These are phyloP conservation scores for Cerastis leucographa DNA, from an alignment of 2,888 invertebrate genomes.

Conservation along the genomic window DNA sequence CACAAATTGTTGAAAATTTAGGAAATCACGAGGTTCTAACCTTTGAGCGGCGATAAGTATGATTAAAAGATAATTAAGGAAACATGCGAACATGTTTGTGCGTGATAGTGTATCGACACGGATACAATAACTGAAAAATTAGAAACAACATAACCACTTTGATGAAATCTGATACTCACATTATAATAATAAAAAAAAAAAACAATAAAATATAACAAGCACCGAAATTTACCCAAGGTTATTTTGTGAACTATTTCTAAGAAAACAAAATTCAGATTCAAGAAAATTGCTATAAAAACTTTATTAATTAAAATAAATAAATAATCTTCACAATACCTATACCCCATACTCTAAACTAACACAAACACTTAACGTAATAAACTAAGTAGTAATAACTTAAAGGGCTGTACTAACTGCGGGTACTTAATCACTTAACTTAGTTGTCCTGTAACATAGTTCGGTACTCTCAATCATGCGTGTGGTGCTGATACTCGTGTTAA, in stretches of 20 bases:
- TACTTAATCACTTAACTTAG: constrained; percentile 28
- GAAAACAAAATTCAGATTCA: background rate
- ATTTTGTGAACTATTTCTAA: background rate
- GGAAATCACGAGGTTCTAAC: constrained; percentile 22
- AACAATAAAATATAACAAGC: background rate
- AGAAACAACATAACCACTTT: background rate
- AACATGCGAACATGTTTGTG: background rate
- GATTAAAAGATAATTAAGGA: constrained; percentile 6
- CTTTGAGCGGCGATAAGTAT: constrained; percentile 37
- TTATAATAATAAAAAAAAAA: background rate
- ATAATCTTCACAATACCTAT: no score
- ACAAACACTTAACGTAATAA: background rate
- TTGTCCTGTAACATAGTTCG: constrained; percentile 14
- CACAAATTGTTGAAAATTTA: constrained; percentile 14
- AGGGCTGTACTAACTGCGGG: background rate
- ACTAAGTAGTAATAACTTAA: constrained; percentile 1
- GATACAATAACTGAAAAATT: background rate
- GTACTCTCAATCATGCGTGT: constrained; percentile 31
- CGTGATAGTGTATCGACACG: background rate
- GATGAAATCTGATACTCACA: no score
- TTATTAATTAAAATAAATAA: background rate
- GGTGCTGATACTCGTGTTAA: constrained; percentile 36
- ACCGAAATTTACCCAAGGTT: background rate
- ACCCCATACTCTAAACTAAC: background rate
- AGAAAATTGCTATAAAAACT: background rate